Evolutionary conservation across 2,888 invertebrate genomes (phyloP), one percentile per base, ranked within the genome.

Genomic region (Mylabris sibirica): DNA sequence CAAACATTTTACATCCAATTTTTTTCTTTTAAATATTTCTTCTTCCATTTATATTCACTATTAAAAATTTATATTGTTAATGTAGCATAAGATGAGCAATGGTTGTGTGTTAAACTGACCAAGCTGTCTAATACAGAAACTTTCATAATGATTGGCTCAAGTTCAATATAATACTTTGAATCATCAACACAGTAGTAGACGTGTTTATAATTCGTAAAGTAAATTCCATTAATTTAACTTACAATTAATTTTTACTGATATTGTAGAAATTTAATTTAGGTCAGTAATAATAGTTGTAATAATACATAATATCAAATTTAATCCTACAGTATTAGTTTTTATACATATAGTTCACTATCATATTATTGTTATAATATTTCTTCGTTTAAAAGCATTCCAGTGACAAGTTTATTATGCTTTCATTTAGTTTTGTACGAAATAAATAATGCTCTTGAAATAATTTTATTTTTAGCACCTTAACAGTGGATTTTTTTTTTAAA

Each of bases 101-200:
- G 64, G 53, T 35, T 34, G 20, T 17, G 4, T 59, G 64, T 30
- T 53, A 24, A 24, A 34, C 63, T 63, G 41, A 35, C 64, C 64
- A 64, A 64, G 64, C 59, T 64, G 64, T 68, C 68, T 68, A 30
- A 24, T 59, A 41, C 59, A 65, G 57, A 60, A 64, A 35, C 60
- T 49, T 63, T 63, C 59, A 64, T 35, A 61, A 26, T 34, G 49
- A 65, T 68, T 68, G 68, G 68, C 68, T 41, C 59, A 62, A 61
- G 65, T 65, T 68, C 65, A 68, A 68, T 30, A 30, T 63, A 38
- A 44, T 44, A 2, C 44, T 14, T 63, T 65, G 65, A 68, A 17
- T 68, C 68, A 68, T 60, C 9, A 17, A 14, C 11, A 60, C 35
- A 60, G 26, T 17, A 44, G 17, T 6, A n/a, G 44, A 44, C 44